Percentiles rank a stretch among this genome's conserved stretches.
These are phyloP conservation scores for Eriocheir sinensis DNA, from an alignment of 1,140 invertebrate genomes.

Conservation along the genomic window DNA sequence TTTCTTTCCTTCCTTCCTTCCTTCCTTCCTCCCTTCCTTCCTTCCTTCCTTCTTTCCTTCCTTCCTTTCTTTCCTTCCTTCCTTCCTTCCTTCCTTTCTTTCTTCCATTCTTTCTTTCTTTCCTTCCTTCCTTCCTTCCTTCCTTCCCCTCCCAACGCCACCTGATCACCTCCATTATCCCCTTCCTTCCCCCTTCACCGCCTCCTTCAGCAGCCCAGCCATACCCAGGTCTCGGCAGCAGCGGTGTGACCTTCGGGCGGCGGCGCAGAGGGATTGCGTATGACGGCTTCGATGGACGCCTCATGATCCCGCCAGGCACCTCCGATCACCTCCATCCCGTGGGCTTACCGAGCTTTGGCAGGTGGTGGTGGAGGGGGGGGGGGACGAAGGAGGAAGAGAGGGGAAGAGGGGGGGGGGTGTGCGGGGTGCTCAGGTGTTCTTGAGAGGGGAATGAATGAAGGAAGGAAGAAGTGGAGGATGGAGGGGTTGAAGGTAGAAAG, in stretches of 20 bases:
- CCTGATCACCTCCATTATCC: background rate
- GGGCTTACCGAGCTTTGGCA: background rate
- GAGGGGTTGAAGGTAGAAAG: background rate
- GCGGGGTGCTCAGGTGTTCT: background rate
- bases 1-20: no score
- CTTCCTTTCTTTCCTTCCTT: no score
- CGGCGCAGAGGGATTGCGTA: background rate
- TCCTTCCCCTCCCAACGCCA: background rate
- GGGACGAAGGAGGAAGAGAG: background rate
- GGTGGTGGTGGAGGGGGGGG: background rate
- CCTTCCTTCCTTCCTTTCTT: no score
- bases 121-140: no score
- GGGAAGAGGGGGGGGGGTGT: background rate
- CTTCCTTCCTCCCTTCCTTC: no score
- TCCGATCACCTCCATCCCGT: background rate
- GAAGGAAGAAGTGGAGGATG: conserved; percentile 1
- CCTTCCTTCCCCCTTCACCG: background rate
- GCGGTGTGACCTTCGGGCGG: background rate
- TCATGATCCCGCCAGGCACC: background rate
- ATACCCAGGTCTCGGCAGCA: no score
- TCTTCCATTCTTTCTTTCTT: no score
- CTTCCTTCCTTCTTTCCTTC: no score
- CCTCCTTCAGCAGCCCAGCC: background rate
- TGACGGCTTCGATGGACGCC: background rate
- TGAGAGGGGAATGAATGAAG: background rate